phyloP scores from a whole-genome alignment of 2,888 invertebrate genomes.

The Acanthosepion lycidas region DNA sequence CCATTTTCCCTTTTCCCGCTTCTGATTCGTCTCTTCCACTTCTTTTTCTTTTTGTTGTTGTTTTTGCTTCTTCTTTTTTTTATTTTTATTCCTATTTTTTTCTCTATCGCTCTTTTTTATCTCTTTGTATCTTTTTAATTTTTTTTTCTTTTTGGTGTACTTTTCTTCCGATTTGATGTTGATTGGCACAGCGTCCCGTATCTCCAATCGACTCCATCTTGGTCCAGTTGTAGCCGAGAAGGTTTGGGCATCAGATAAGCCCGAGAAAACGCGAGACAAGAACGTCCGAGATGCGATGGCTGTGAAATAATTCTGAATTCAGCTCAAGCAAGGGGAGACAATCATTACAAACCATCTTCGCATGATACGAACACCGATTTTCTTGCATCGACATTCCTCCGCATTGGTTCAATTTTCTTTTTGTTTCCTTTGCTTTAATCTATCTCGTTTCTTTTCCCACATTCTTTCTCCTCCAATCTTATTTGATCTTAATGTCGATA shows the following conservation, averaged over 20 bases:
- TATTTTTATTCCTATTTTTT: background rate
- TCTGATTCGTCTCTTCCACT: background rate
- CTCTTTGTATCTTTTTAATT: background rate
- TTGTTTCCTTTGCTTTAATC: background rate
- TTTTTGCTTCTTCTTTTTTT: background rate
- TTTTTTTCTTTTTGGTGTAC: background rate
- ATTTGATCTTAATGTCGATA: background rate
- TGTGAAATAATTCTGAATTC: background rate
- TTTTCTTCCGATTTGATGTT: background rate
- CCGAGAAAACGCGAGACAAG: constrained; percentile 2
- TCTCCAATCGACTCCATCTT: constrained; percentile 9
- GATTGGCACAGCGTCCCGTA: constrained; percentile 18
- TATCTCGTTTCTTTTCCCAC: background rate
- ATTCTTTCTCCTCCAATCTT: background rate
- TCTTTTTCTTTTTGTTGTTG: background rate
- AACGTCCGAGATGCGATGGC: constrained; percentile 6
- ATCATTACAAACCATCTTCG: background rate
- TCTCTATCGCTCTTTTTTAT: background rate
- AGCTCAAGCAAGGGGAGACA: too few species aligned
- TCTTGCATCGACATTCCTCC: background rate
- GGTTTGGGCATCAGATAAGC: background rate
- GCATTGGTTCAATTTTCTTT: background rate
- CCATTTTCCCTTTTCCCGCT: too few species aligned
- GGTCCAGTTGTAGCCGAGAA: background rate
- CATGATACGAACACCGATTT: background rate